Base-by-base conservation (phyloP, 1,140 invertebrate genomes). In the Lepidotrigona ventralis region DNA sequence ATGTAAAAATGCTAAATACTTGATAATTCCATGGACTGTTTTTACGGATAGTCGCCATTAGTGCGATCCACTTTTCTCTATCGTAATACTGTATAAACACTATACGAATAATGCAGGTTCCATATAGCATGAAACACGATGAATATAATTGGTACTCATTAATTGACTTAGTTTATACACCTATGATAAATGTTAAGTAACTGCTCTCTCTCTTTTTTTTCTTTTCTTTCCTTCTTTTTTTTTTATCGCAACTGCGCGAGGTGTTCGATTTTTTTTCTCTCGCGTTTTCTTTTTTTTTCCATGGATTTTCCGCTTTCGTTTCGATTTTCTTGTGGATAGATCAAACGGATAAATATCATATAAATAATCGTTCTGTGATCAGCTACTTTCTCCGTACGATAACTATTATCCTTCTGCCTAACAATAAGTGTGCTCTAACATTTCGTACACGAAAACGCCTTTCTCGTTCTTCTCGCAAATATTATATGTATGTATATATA, bases 111-210 rank as follows among this genome's bases (percentile, higher is more conserved):
- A 71, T 73, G 26, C 64, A 23, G 73, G 54, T 66, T 79, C 17
- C 73, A 39, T 23, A 23, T 79, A 63, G 54, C 39, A 83, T 74
- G 85, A 78, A 79, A 81, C 83, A 51, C 56, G 69, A 26, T 85
- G n/a, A 54, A 79, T 56, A 72, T 80, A 77, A 74, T 81, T 81
- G 74, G 79, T 88, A 88, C 73, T 85, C 71, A 29, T 85, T 89
- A 90, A 90, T 90, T 90, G 89, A 90, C 89, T 90, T 90, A 90
- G 88, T 90, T 90, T 88, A 90, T 88, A 90, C 86, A 90, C 81
- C 87, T 86, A 85, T 76, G 46, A 79, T 60, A 72, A 66, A 77
- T 70, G 56, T 72, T 79, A 85, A 70, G 39, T 75, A 79, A 75
- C 69, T 79, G 70, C 39, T 39, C 23, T 76, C 64, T 80, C 19